These are phyloP conservation scores for Urosaurus nigricauda DNA, from an alignment of 2,797 vertebrate genomes.

Conservation along the genomic window DNA sequence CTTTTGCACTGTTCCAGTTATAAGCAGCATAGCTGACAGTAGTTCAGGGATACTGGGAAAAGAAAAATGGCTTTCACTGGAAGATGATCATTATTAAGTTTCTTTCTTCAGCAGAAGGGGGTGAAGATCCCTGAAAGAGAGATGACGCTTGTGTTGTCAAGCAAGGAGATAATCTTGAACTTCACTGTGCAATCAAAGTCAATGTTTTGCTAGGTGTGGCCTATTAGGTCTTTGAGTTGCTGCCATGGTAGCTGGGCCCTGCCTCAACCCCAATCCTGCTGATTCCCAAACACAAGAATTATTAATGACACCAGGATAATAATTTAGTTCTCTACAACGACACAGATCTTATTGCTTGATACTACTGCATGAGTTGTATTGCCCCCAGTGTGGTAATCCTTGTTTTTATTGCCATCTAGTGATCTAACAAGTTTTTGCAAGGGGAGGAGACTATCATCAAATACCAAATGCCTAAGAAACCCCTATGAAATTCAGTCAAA, in stretches of 20 bases:
- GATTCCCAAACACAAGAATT: neutral
- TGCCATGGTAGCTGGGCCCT: neutral
- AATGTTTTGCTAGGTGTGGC: neutral
- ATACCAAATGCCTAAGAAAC: no score
- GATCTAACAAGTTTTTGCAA: neutral
- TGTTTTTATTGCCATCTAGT: neutral
- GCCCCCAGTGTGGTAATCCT: neutral
- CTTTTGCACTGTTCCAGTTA: neutral
- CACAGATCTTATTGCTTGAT: no score
- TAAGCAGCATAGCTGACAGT: neutral
- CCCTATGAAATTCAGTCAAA: no score
- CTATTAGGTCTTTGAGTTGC: neutral
- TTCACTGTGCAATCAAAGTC: neutral
- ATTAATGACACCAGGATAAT: neutral
- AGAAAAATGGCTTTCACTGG: neutral
- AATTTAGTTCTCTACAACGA: no score
- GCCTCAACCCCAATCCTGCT: neutral
- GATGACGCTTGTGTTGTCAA: neutral
- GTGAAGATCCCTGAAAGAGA: neutral
- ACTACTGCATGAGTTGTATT: neutral
- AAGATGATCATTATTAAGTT: neutral
- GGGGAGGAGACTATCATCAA: neutral
- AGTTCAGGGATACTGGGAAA: neutral
- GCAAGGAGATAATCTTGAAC: neutral
- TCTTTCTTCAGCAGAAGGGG: neutral